A percentile compares a stretch with the other conserved stretches of the same genome.
Evolutionary conservation across 2,888 invertebrate genomes (phyloP).

Genomic region (Eulithis prunata): DNA sequence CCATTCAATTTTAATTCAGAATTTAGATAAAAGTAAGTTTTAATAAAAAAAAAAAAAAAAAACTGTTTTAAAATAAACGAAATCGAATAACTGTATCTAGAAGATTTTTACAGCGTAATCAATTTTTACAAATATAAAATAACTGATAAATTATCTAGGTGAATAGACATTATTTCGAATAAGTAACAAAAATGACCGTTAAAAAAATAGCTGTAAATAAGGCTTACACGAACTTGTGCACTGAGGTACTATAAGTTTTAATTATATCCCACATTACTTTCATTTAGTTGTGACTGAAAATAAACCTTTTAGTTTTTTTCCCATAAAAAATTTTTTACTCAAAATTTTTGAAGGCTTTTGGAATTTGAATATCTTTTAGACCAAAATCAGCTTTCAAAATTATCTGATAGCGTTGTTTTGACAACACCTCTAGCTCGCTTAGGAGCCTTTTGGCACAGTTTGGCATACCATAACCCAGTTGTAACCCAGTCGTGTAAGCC

Average conservation of each 20-base stretch:
- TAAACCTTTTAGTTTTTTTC: too few species aligned
- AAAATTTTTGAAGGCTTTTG: too few species aligned
- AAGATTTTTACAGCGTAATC: slow-evolving; percentile 35
- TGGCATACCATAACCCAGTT: not conserved
- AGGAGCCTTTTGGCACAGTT: too few species aligned
- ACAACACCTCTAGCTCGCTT: too few species aligned
- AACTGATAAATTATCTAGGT: slow-evolving; percentile 32
- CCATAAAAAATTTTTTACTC: too few species aligned
- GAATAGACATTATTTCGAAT: slow-evolving; percentile 19
- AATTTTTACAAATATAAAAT: slow-evolving; percentile 33
- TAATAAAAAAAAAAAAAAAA: slow-evolving; percentile 23
- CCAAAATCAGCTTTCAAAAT: too few species aligned
- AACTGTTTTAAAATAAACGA: slow-evolving; percentile 28
- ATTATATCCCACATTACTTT: too few species aligned
- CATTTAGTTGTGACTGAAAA: too few species aligned
- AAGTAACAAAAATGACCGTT: slow-evolving; percentile 21
- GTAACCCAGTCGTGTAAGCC: slow-evolving; percentile 8
- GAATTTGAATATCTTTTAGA: too few species aligned
- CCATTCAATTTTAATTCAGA: slow-evolving; percentile 29
- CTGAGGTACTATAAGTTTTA: too few species aligned
- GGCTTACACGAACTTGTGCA: slow-evolving; percentile 4
- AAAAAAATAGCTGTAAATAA: slow-evolving; percentile 41
- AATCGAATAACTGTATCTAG: slow-evolving; percentile 25
- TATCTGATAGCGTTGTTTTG: too few species aligned
- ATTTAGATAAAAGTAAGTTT: slow-evolving; percentile 28